Base-by-base conservation (phyloP, 2,113 vertebrate species). In the Zosterops borbonicus region DNA sequence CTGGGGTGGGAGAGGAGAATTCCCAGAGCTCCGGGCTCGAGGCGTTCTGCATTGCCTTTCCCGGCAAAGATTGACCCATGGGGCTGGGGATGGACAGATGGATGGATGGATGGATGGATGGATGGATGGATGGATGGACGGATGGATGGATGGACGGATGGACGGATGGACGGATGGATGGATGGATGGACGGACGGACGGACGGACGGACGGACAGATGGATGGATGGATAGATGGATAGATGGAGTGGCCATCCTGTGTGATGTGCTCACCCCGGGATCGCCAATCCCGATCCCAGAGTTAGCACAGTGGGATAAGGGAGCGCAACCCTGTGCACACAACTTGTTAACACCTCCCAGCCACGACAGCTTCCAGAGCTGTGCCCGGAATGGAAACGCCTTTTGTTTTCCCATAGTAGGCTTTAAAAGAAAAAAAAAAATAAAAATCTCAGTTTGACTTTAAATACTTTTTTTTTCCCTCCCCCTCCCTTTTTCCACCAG, bases 341-440 rank as follows among this genome's bases (percentile, higher is more conserved):
- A 63, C 89, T 83, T 20, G 37, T 58, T 68, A 69, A 83, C 91
- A 93, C 83, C 83, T 91, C 63, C 92, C 6, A 3, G 18, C 42
- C 52, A 68, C 24, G 74, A 60, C 42, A 3, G 28, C 53, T 71
- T n/a, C 42, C 29, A 37, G 42, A 78, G 79, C 63, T 9, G 46
- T 21, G 82, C 44, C 62, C 3, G 1, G 28, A 21, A n/a, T 67
- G 81, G 77, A 89, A 95, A 94, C 1, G 6, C 55, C 83, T 83
- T 81, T 89, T 91, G 87, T 87, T 87, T 85, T 81, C 85, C 73
- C 0, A 0, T 65, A 78, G 82, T 37, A 84, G 52, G 55, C 76
- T 90, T 81, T 69, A 41, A 60, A 84, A 79, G 49, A 88, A 90
- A 89, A 90, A 89, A 90, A 83, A 50, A 24, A 47, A 23, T 12